These are phyloP conservation scores for Brachypalpus laphriformis DNA, from an alignment of 2,888 invertebrate genomes.

Conservation along the genomic window DNA sequence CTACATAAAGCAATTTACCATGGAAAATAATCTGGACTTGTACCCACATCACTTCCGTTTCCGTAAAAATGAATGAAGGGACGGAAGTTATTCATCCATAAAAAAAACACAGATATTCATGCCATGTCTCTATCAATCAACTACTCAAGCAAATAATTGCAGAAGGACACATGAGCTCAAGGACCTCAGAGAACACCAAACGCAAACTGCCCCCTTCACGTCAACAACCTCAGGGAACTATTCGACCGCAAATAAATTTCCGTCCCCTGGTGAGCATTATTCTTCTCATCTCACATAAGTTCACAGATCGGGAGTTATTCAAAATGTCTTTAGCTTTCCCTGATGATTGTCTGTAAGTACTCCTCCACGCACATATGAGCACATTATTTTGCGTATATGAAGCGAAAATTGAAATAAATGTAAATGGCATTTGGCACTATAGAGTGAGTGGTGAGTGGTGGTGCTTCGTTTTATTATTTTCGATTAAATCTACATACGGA, in stretches of 20 bases:
- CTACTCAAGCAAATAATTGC: background rate
- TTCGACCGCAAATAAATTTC: background rate
- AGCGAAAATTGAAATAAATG: background rate
- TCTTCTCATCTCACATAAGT: too few relatives aligned
- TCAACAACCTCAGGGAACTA: background rate
- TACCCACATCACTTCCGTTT: background rate
- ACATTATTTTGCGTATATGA: background rate
- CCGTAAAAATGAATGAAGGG: background rate
- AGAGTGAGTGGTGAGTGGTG: too few relatives aligned
- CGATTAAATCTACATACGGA: slow-evolving; percentile 2
- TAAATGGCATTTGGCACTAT: background rate
- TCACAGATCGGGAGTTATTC: background rate
- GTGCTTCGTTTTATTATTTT: background rate
- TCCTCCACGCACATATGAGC: background rate
- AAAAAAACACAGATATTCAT: background rate
- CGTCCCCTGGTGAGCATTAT: background rate
- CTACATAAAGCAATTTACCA: background rate
- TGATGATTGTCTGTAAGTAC: background rate
- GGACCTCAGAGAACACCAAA: background rate
- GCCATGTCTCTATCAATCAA: background rate
- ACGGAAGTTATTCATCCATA: background rate
- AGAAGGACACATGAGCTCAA: background rate
- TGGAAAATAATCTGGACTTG: background rate
- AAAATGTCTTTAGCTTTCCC: background rate
- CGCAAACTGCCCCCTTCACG: background rate